Percentiles rank a stretch among this genome's conserved stretches.
phyloP scores from a whole-genome alignment of 2,888 invertebrate genomes.

The Pterostichus niger region DNA sequence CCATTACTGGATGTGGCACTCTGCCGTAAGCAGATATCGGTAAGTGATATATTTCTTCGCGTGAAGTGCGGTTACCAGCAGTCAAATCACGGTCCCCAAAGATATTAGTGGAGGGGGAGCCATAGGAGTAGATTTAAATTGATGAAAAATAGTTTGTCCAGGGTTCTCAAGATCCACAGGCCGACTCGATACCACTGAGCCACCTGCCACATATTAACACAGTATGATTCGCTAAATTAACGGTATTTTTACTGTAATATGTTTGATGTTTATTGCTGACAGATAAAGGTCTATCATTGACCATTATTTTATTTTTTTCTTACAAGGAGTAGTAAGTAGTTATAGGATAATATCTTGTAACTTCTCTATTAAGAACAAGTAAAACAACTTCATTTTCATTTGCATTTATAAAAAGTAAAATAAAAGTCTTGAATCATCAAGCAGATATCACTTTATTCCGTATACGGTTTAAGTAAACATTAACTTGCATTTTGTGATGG shows the following conservation, averaged over 20 bases:
- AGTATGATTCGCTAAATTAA: neutral
- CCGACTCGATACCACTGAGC: too few species aligned
- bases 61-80: too few species aligned
- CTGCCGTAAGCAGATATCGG: too few species aligned
- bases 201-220: too few species aligned
- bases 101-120: too few species aligned
- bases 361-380: slow-evolving; percentile 25
- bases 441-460: neutral
- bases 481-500: slow-evolving; percentile 2
- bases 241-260: neutral
- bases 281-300: slow-evolving; percentile 4
- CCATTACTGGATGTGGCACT: too few species aligned
- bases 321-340: neutral
- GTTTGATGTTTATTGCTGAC: slow-evolving; percentile 4
- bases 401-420: slow-evolving; percentile 12
- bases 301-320: neutral
- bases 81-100: too few species aligned
- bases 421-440: slow-evolving; percentile 26
- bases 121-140: too few species aligned
- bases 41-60: too few species aligned
- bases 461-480: slow-evolving; percentile 35
- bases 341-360: neutral
- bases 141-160: too few species aligned
- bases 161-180: too few species aligned
- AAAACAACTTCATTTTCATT: slow-evolving; percentile 53